phyloP scores from a whole-genome alignment of 2,113 vertebrate species.

The Blennius ocellaris region DNA sequence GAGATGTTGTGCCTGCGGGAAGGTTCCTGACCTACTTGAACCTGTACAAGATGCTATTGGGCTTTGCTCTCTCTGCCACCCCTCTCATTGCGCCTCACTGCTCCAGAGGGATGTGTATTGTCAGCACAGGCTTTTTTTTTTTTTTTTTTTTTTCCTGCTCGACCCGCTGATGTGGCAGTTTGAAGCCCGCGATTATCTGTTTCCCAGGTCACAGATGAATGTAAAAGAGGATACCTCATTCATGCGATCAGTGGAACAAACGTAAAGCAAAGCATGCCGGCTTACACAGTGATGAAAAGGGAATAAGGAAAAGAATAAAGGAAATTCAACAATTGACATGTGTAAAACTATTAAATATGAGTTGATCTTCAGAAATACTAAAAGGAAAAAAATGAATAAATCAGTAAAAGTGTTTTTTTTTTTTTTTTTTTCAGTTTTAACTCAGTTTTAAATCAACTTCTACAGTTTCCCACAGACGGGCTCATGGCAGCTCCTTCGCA shows the following conservation, averaged over 20 bases:
- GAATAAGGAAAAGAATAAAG: too few relatives aligned
- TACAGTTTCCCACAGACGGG: conserved; percentile 81
- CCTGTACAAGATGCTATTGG: background rate
- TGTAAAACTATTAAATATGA: background rate
- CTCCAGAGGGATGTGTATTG: conserved; percentile 70
- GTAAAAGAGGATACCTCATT: conserved; percentile 6
- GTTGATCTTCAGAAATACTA: background rate
- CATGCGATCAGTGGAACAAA: conserved; percentile 39
- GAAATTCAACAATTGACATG: background rate
- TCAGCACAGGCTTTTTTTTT: conserved; percentile 69
- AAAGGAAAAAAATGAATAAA: background rate
- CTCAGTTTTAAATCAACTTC: background rate
- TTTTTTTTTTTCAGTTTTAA: background rate
- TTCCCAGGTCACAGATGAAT: conserved; percentile 59
- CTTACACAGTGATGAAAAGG: conserved; percentile 8
- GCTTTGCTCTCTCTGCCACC: background rate
- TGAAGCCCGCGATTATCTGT: conserved; percentile 60
- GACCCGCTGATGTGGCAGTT: conserved; percentile 76
- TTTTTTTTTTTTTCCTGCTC: conserved; percentile 36
- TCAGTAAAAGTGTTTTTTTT: background rate
- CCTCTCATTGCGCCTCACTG: conserved; percentile 63
- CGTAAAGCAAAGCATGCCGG: conserved; percentile 8
- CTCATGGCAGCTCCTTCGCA: conserved; percentile 89
- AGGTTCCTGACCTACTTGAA: too few relatives aligned
- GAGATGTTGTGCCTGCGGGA: background rate